These are phyloP conservation scores for Buceros bicornis DNA, from an alignment of 2,797 vertebrate genomes.

Conservation along the genomic window DNA sequence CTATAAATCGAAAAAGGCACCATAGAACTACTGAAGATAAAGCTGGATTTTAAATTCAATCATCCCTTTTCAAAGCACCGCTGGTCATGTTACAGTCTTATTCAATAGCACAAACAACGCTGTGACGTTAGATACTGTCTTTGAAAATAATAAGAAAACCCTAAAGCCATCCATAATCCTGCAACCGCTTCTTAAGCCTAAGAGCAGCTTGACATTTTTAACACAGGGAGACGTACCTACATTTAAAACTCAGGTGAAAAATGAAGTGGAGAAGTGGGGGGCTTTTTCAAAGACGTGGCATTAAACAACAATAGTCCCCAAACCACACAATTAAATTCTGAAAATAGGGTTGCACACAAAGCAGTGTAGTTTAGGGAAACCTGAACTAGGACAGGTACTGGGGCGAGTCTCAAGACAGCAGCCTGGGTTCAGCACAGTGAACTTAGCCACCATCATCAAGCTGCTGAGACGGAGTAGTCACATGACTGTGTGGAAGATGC, in stretches of 20 bases:
- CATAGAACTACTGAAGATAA: not conserved
- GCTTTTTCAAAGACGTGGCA: not conserved
- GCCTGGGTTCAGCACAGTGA: not conserved
- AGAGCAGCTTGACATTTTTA: not conserved
- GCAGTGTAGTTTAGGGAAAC: not conserved
- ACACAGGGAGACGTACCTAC: not conserved
- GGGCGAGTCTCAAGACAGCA: not conserved
- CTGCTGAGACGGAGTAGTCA: not conserved
- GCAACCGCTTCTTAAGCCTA: not conserved
- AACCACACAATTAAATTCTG: not conserved
- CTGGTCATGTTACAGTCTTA: not conserved
- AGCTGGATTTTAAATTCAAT: constrained; percentile 22
- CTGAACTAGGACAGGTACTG: not conserved
- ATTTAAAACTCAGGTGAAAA: constrained; percentile 3
- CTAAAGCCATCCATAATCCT: not conserved
- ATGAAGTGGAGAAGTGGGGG: not conserved
- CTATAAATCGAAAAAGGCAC: constrained; percentile 23
- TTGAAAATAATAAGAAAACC: not conserved
- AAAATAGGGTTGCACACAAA: not conserved
- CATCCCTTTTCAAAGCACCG: not conserved
- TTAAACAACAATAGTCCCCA: not conserved
- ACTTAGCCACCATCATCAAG: not conserved
- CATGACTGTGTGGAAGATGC: not conserved
- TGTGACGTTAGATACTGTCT: not conserved
- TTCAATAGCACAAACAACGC: not conserved